phyloP scores from a whole-genome alignment of 2,888 invertebrate genomes.

The Apotomis betuletana region DNA sequence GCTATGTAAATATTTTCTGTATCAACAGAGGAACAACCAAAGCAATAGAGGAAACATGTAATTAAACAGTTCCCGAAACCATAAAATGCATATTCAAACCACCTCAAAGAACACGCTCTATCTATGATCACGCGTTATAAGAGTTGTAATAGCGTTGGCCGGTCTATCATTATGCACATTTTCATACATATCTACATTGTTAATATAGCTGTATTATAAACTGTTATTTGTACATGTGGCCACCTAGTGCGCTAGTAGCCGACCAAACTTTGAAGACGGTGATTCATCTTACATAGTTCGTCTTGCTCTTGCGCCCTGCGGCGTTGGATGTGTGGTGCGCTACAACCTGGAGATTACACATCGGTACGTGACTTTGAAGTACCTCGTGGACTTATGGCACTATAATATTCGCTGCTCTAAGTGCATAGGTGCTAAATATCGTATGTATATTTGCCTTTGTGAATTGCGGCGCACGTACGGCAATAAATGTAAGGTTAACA shows the following conservation, averaged over 20 bases:
- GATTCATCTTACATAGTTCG: conserved; percentile 32
- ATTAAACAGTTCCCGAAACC: conserved; percentile 18
- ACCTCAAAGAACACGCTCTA: conserved; percentile 4
- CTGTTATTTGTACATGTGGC: conserved; percentile 24
- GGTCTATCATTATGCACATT: conserved; percentile 23
- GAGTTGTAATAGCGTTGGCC: conserved; percentile 8
- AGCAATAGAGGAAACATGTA: conserved; percentile 3
- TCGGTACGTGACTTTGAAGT: conserved; percentile 62
- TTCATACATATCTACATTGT: conserved; percentile 9
- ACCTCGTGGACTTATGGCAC: conserved; percentile 62
- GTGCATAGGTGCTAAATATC: conserved; percentile 41
- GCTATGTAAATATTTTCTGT: neutral
- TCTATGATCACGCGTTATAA: conserved; percentile 12
- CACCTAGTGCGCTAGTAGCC: conserved; percentile 30
- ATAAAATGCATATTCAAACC: conserved; percentile 16
- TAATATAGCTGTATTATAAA: conserved; percentile 3
- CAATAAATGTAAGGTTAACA: conserved; percentile 13
- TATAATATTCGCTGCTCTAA: conserved; percentile 50
- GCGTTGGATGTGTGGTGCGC: conserved; percentile 57
- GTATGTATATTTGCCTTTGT: conserved; percentile 12
- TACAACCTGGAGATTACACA: conserved; percentile 64
- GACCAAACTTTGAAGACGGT: conserved; percentile 37
- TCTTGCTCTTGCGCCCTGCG: conserved; percentile 46
- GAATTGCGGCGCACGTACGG: conserved; percentile 21
- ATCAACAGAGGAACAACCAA: neutral